phyloP scores from a whole-genome alignment of 2,113 vertebrate genomes.

The Gnathonemus echidnorhynchus region DNA sequence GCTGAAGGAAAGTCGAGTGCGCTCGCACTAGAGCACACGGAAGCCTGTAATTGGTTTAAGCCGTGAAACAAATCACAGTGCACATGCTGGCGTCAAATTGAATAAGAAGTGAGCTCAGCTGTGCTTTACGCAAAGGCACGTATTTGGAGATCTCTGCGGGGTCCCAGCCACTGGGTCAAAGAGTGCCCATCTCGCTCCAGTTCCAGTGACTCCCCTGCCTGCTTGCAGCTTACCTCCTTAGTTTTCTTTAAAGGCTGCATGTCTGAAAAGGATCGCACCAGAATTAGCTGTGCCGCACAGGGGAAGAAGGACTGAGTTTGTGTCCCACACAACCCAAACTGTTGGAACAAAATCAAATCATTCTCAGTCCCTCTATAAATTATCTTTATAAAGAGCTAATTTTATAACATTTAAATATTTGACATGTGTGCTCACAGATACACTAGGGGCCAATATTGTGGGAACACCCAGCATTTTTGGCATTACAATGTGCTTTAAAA shows the following conservation, averaged over 20 bases:
- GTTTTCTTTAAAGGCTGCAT: slow-evolving; percentile 8
- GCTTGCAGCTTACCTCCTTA: slow-evolving; percentile 14
- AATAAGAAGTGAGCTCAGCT: neutral
- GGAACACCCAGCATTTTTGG: neutral
- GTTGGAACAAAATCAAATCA: neutral
- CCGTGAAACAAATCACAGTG: neutral
- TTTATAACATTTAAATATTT: neutral
- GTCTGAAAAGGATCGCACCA: neutral
- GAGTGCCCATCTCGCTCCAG: neutral
- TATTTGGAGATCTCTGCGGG: neutral
- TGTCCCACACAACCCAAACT: neutral
- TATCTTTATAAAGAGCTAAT: neutral
- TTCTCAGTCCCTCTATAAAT: neutral
- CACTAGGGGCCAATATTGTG: neutral
- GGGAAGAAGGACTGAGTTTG: neutral
- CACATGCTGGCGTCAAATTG: neutral
- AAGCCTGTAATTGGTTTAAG: neutral
- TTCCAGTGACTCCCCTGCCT: neutral
- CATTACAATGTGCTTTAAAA: neutral
- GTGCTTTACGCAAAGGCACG: neutral
- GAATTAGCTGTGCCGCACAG: neutral
- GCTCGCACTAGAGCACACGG: neutral
- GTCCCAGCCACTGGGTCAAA: neutral
- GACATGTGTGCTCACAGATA: neutral
- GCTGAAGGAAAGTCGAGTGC: neutral